Evolutionary conservation across 2,797 vertebrate genomes (phyloP), one percentile per base, ranked within the genome.

Genomic region (Aldrovandia affinis): DNA sequence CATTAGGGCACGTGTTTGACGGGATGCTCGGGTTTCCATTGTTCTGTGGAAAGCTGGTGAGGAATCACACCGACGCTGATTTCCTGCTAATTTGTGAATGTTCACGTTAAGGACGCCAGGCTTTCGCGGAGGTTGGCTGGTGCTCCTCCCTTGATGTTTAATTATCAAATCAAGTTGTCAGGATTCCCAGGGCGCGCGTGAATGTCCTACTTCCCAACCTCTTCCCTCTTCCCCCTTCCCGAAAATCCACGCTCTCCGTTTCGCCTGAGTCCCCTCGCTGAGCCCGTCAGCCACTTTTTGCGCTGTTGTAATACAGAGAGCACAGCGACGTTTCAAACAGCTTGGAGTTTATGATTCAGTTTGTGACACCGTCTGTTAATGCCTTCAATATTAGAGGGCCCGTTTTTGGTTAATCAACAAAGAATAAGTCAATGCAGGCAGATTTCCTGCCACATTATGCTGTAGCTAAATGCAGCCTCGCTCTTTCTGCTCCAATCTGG

Each of bases 171-270:
- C 39, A 82, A 82, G 55, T 85, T 90, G 89, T 90, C 90, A 92
- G 92, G 89, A 89, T 89, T 94, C 93, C 89, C 93, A 90, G 92
- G 92, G 92, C 42, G 81, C 92, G 90, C 91, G 92, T 93, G 89
- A 93, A 93, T 93, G 90, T 94, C 94, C 94, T 92, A 93, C 92
- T 90, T 91, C 88, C 87, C 88, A 86, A 83, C 59, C 81, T 82
- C 22, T 86, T 82, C 83, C 9, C 57, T 57, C 10, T 30, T 28
- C n/a, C 63, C 55, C 52, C 22, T 70, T 87, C 86, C 86, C 88
- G 88, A 87, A 87, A 55, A 78, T 55, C 39, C 89, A 89, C 84
- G 63, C 73, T 84, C 84, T 89, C 83, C 86, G 85, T 81, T 87
- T 85, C 85, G 83, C 83, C 88, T 78, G 89, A 94, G 89, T 89